phyloP scores from a whole-genome alignment of 2,797 vertebrate species.

The Furcifer pardalis region DNA sequence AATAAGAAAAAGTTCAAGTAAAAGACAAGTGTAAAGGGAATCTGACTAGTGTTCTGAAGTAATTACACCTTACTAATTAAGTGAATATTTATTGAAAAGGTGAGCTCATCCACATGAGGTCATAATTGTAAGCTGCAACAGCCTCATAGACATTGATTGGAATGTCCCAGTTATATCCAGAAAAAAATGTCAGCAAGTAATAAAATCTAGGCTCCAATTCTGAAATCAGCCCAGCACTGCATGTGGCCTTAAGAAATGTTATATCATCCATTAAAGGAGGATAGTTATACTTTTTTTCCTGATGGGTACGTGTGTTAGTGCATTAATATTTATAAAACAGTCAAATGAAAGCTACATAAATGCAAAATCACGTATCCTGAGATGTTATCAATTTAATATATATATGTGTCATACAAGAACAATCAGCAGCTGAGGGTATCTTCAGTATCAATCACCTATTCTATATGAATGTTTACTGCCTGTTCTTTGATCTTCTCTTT shows the following conservation, averaged over 20 bases:
- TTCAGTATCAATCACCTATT: slow-evolving; percentile 3
- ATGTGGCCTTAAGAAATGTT: background rate
- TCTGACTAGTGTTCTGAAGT: background rate
- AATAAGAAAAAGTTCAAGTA: background rate
- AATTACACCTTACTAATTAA: background rate
- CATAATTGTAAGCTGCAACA: background rate
- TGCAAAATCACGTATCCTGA: slow-evolving; percentile 9
- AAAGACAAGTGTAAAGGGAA: background rate
- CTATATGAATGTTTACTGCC: background rate
- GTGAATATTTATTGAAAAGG: background rate
- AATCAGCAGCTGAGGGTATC: slow-evolving; percentile 2
- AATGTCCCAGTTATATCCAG: background rate
- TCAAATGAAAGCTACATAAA: slow-evolving; percentile 30
- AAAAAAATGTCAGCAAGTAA: background rate
- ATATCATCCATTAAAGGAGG: background rate
- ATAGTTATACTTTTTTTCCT: background rate
- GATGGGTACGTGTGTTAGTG: background rate
- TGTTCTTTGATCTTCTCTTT: background rate
- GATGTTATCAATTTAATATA: slow-evolving; percentile 4
- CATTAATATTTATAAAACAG: slow-evolving; percentile 23
- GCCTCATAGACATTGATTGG: background rate
- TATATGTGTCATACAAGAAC: background rate
- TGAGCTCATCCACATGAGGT: background rate
- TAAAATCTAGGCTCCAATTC: background rate
- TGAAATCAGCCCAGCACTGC: background rate